These are phyloP conservation scores for Melanocharis versteri DNA, from an alignment of 2,113 vertebrate species.

Conservation along the genomic window DNA sequence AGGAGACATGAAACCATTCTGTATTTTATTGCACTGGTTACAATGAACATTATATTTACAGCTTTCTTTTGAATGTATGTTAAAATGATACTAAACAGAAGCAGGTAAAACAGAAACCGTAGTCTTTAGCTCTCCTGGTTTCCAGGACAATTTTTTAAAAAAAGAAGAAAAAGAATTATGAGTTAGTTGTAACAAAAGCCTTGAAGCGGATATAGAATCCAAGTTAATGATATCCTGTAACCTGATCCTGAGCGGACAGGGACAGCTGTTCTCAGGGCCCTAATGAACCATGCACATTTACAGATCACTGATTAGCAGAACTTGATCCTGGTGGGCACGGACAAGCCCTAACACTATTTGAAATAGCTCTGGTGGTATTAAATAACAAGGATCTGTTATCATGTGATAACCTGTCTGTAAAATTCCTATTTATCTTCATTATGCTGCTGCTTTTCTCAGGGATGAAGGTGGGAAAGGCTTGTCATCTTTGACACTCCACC, in stretches of 20 bases:
- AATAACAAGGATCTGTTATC: slow-evolving; percentile 70
- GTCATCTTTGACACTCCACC: slow-evolving; percentile 19
- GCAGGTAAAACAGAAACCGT: slow-evolving; percentile 46
- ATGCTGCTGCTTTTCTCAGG: slow-evolving; percentile 19
- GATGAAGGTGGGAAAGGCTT: slow-evolving; percentile 21
- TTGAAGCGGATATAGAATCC: slow-evolving; percentile 37
- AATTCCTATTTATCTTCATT: slow-evolving; percentile 76
- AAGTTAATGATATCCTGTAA: slow-evolving; percentile 72
- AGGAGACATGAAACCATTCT: slow-evolving; percentile 1
- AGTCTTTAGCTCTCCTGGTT: background rate
- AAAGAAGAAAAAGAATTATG: background rate
- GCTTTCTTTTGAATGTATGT: slow-evolving; percentile 21
- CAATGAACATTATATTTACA: slow-evolving; percentile 23
- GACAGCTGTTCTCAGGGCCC: slow-evolving; percentile 61
- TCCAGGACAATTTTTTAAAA: background rate
- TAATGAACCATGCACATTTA: slow-evolving; percentile 54
- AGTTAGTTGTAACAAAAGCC: slow-evolving; percentile 50
- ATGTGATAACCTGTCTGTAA: slow-evolving; percentile 71
- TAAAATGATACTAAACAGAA: slow-evolving; percentile 59
- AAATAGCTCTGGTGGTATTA: slow-evolving; percentile 61
- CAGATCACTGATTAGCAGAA: slow-evolving; percentile 62
- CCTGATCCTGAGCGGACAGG: background rate
- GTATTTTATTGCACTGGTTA: slow-evolving; percentile 35
- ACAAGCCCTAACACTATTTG: slow-evolving; percentile 62
- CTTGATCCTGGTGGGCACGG: slow-evolving; percentile 31